A percentile compares a stretch with the other conserved stretches of the same genome.
These are phyloP conservation scores for Hypomesus transpacificus DNA, from an alignment of 2,113 vertebrate genomes.

Conservation along the genomic window DNA sequence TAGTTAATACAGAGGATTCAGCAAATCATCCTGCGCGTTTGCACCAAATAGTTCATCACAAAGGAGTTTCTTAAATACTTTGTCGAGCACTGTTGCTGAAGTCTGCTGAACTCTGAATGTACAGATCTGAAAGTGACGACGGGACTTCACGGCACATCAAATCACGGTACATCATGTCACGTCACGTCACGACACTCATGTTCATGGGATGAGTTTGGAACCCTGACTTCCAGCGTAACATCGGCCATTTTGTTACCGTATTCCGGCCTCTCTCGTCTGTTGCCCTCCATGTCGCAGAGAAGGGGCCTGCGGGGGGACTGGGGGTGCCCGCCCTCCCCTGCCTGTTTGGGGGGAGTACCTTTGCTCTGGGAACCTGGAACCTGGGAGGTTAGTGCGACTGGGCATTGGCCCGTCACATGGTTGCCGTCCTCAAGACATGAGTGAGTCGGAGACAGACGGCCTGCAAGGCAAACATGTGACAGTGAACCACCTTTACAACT, in stretches of 20 bases:
- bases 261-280: slow-evolving; percentile 76
- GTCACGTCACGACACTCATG: slow-evolving; percentile 45
- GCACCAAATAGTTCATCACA: slow-evolving; percentile 30
- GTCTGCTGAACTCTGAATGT: slow-evolving; percentile 31
- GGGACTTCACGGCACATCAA: slow-evolving; percentile 14
- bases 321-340: slow-evolving; percentile 64
- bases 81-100: background rate
- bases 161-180: slow-evolving; percentile 38
- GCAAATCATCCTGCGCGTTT: slow-evolving; percentile 4
- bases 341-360: slow-evolving; percentile 69
- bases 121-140: slow-evolving; percentile 3
- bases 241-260: slow-evolving; percentile 72
- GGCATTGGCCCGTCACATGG: slow-evolving; percentile 69
- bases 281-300: slow-evolving; percentile 80
- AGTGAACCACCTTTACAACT: background rate
- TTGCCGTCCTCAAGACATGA: slow-evolving; percentile 76
- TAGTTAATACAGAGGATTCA: background rate
- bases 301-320: slow-evolving; percentile 72
- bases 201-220: slow-evolving; percentile 44
- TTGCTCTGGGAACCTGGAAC: slow-evolving; percentile 66
- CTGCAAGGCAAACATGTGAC: slow-evolving; percentile 46
- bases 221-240: slow-evolving; percentile 28
- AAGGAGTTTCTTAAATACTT: slow-evolving; percentile 42
- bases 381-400: slow-evolving; percentile 57
- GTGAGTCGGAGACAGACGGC: slow-evolving; percentile 72